Evolutionary conservation across 1,140 invertebrate genomes (phyloP), one percentile per base, ranked within the genome.

Genomic region (Cylas formicarius): DNA sequence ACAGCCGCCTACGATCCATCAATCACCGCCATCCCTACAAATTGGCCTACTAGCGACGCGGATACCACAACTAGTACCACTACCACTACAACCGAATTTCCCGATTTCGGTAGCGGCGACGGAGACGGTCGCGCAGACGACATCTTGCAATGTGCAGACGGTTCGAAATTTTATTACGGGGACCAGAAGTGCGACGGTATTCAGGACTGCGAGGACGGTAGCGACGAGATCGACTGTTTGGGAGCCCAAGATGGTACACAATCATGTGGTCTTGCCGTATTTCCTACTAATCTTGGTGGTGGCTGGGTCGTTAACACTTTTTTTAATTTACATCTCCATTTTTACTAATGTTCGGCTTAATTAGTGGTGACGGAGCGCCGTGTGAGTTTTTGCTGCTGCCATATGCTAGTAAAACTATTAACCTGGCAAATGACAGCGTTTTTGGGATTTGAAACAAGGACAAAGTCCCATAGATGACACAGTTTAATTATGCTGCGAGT

Each of bases 171-270:
- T 24, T 72, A 76, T 52, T 75, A 74, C 52, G 60, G 67, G n/a
- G 72, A 69, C 44, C 68, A 76, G 53, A 47, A 52, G 20, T 80
- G 77, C 57, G 77, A 81, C 60, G 72, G 72, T 20, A 56, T 40
- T 2, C 16, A 16, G 2, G 71, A 81, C 56, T 82, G 80, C 62
- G 64, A 68, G 3, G 71, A 77, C 56, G 70, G 71, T 11, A 62
- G 64, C 26, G 77, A 79, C 60, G 75, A 77, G 58, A 34, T 49
- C 8, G 50, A 68, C 42, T 83, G 81, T 52, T 33, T 50, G 14
- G 29, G 36, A 48, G 40, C 31, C 13, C 44, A n/a, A n/a, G n/a
- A n/a, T n/a, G n/a, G n/a, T n/a, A n/a, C n/a, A n/a, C n/a, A n/a
- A n/a, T n/a, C 24, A 26, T 26, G 24, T n/a, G 8, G 9, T 26